Evolutionary conservation across 2,888 invertebrate species (phyloP).

Genomic region (Leptinotarsa rubiginosa): DNA sequence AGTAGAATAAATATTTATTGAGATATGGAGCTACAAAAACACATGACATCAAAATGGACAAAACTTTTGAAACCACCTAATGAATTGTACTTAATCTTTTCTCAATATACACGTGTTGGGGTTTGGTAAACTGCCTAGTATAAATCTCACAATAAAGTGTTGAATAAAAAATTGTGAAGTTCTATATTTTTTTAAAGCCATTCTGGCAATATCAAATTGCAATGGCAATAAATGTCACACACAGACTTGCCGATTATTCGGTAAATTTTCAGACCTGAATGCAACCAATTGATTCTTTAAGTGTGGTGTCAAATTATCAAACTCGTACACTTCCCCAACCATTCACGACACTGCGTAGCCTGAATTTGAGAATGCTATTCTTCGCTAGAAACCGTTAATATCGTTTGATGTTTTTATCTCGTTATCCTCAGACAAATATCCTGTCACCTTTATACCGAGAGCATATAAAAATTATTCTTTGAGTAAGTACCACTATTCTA

Average conservation of each 20-base stretch:
- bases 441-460: background rate
- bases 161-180: background rate
- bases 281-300: constrained; percentile 27
- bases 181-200: background rate
- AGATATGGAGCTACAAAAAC: too few species aligned
- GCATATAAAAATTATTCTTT: background rate
- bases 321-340: background rate
- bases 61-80: too few species aligned
- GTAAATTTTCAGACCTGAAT: constrained; percentile 17
- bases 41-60: too few species aligned
- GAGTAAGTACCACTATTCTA: background rate
- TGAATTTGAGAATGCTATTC: constrained; percentile 4
- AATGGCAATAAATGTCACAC: background rate
- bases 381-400: background rate
- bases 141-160: too few species aligned
- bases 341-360: background rate
- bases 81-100: too few species aligned
- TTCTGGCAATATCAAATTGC: background rate
- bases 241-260: background rate
- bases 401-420: background rate
- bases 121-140: too few species aligned
- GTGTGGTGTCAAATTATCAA: constrained; percentile 23
- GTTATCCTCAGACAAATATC: constrained; percentile 5
- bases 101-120: too few species aligned
- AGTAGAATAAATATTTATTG: too few species aligned